phyloP scores from a whole-genome alignment of 2,888 invertebrate species.

The Stictocephala bisonia region DNA sequence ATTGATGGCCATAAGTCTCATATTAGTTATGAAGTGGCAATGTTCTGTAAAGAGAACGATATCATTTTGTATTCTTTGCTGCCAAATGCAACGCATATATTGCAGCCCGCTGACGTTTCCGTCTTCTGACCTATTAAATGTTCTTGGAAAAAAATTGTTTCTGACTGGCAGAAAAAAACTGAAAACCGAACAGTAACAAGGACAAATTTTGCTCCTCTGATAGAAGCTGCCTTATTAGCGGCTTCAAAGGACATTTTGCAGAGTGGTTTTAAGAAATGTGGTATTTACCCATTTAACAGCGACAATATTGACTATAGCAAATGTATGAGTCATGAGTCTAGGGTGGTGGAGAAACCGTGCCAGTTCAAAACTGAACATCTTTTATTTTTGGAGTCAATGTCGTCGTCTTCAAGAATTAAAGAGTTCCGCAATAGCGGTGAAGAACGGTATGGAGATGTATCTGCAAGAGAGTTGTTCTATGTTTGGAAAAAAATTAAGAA shows the following conservation, averaged over 20 bases:
- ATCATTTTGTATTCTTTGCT: neutral
- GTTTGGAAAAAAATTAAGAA: too few relatives aligned
- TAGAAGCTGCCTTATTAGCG: neutral
- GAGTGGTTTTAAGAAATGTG: neutral
- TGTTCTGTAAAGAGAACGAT: constrained; percentile 20
- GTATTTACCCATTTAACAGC: neutral
- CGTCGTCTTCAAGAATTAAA: constrained; percentile 25
- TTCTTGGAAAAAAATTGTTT: constrained; percentile 10
- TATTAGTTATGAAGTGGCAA: constrained; percentile 25
- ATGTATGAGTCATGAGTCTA: constrained; percentile 11
- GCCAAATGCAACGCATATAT: neutral
- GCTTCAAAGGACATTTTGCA: neutral
- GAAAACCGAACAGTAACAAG: neutral
- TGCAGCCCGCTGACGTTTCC: neutral
- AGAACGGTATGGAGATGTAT: constrained; percentile 22
- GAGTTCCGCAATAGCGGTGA: constrained; percentile 29
- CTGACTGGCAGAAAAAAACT: constrained; percentile 17
- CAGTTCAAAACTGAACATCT: constrained; percentile 28
- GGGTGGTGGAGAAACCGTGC: constrained; percentile 27
- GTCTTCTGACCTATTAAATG: neutral
- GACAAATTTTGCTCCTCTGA: constrained; percentile 24
- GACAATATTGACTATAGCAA: constrained; percentile 12
- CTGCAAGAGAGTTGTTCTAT: constrained; percentile 36
- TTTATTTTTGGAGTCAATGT: constrained; percentile 25
- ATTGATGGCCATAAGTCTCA: constrained; percentile 22